Evolutionary conservation across 1,140 invertebrate species (phyloP).

Genomic region (Reticulitermes speratus): DNA sequence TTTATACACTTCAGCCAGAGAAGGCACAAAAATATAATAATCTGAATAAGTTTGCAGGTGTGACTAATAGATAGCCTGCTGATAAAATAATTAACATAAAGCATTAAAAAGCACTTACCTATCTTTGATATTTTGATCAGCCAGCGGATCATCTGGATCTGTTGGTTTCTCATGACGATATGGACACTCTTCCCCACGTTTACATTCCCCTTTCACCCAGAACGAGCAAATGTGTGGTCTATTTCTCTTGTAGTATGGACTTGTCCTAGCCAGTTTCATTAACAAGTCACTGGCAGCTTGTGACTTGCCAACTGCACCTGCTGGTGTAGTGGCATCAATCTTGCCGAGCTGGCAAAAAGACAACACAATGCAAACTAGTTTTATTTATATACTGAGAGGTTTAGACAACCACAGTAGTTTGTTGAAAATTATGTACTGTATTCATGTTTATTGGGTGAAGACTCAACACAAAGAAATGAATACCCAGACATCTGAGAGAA

Average conservation of each 20-base stretch:
- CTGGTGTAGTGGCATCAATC: conserved; percentile 43
- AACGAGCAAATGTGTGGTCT: conserved; percentile 99
- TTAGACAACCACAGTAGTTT: too few relatives aligned
- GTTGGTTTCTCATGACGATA: conserved; percentile 99
- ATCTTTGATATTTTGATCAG: conserved; percentile 99
- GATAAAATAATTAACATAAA: too few relatives aligned
- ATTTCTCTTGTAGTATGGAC: conserved; percentile 98
- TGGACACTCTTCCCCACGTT: conserved; percentile 98
- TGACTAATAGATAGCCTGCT: too few relatives aligned
- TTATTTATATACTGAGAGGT: too few relatives aligned
- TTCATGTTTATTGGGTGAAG: too few relatives aligned
- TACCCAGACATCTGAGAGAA: too few relatives aligned
- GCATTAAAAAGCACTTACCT: conserved; percentile 45
- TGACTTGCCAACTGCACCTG: conserved; percentile 65
- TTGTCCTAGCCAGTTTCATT: conserved; percentile 91
- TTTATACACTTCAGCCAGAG: too few relatives aligned
- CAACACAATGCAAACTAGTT: background rate
- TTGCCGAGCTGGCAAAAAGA: conserved; percentile 44
- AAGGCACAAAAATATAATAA: too few relatives aligned
- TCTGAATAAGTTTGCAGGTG: too few relatives aligned
- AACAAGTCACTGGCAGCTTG: conserved; percentile 85
- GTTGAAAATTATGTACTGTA: too few relatives aligned
- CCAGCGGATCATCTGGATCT: conserved; percentile 98
- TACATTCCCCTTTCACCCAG: conserved; percentile 99
- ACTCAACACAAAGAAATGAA: too few relatives aligned